These are phyloP conservation scores for Phalloptychus januarius DNA, from an alignment of 2,797 vertebrate genomes.

Conservation along the genomic window DNA sequence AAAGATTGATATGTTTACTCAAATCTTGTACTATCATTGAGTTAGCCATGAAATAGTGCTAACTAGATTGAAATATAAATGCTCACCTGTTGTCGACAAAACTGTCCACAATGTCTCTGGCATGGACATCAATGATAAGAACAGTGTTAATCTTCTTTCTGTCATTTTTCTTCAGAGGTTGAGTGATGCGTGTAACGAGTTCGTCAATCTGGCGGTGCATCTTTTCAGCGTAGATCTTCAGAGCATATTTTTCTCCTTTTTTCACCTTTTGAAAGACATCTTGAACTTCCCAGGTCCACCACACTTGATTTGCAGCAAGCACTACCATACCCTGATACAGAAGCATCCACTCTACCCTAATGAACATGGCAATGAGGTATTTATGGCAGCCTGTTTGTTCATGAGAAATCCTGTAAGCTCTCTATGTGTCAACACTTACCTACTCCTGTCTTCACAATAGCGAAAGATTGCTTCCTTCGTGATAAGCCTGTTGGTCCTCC, in stretches of 20 bases:
- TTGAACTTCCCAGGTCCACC: constrained; percentile 99
- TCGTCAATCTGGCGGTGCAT: constrained; percentile 92
- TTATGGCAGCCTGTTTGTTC: background rate
- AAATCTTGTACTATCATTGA: background rate
- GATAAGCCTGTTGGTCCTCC: constrained; percentile 88
- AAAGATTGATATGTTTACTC: background rate
- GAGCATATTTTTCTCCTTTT: constrained; percentile 87
- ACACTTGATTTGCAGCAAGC: constrained; percentile 92
- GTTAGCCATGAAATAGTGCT: background rate
- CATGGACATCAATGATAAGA: constrained; percentile 96
- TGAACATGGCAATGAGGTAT: constrained; percentile 11
- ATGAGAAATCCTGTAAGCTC: background rate
- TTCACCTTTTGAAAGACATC: constrained; percentile 88
- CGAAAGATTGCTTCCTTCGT: constrained; percentile 94
- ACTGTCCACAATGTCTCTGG: constrained; percentile 92
- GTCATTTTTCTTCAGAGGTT: constrained; percentile 88
- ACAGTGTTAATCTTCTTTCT: constrained; percentile 93
- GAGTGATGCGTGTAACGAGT: constrained; percentile 88
- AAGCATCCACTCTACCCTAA: constrained; percentile 96
- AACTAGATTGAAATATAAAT: background rate
- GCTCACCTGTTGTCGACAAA: constrained; percentile 90
- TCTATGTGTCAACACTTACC: constrained; percentile 77
- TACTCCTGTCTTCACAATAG: constrained; percentile 88
- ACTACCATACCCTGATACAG: constrained; percentile 96
- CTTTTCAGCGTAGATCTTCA: constrained; percentile 88